Conservation (phyloP, 2,113 vertebrate species). For the Oryzias celebensis region DNA sequence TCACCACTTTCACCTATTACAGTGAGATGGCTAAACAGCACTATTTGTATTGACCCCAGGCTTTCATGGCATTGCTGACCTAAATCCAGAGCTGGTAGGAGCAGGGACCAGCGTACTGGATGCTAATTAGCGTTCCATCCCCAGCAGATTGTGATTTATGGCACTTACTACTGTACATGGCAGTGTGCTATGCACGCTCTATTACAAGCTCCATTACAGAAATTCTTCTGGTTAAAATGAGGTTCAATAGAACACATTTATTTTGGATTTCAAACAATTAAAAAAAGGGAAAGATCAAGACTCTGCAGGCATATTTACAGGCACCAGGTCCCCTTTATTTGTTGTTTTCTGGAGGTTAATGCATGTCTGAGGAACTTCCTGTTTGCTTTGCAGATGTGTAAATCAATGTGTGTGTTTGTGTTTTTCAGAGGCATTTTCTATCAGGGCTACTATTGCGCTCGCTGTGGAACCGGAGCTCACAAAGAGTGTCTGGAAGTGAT, state of each 20-base stretch:
- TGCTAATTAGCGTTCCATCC: constrained; percentile 67
- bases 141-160: constrained; percentile 60
- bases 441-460: constrained; percentile 94
- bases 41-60: constrained; percentile 62
- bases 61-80: constrained; percentile 61
- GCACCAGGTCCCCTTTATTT: constrained; percentile 21
- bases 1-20: constrained; percentile 53
- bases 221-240: constrained; percentile 1
- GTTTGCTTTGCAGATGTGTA: constrained; percentile 41
- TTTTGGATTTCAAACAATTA: constrained; percentile 23
- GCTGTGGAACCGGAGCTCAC: constrained; percentile 91
- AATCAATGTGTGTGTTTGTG: constrained; percentile 26
- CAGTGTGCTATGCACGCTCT: constrained; percentile 29
- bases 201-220: constrained; percentile 24
- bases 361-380: constrained; percentile 54
- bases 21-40: constrained; percentile 43
- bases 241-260: constrained; percentile 12
- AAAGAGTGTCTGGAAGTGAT: constrained; percentile 96
- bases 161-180: constrained; percentile 41
- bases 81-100: constrained; percentile 58
- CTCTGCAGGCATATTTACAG: constrained; percentile 1
- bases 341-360: constrained; percentile 41
- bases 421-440: constrained; percentile 91
- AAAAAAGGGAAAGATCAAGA: constrained; percentile 26
- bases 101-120: constrained; percentile 34